Evolutionary conservation across 2,888 invertebrate species (phyloP).

Genomic region (Calameuta filiformis): DNA sequence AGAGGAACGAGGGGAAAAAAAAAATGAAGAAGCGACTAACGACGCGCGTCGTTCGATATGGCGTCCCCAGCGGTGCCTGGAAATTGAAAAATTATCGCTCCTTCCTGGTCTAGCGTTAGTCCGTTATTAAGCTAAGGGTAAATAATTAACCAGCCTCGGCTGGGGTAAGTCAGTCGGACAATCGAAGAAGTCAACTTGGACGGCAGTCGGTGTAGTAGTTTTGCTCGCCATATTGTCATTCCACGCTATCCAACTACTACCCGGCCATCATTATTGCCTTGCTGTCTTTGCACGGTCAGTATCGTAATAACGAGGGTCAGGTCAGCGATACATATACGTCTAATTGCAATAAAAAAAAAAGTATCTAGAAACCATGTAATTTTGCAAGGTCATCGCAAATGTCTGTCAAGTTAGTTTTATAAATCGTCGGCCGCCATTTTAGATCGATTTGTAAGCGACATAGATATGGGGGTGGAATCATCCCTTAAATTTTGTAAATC

Average conservation of each 20-base stretch:
- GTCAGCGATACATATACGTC: no score
- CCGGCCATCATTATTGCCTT: background rate
- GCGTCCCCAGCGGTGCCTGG: background rate
- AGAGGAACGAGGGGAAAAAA: no score
- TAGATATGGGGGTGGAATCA: conserved; percentile 6
- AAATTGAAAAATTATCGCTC: background rate
- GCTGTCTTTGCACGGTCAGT: background rate
- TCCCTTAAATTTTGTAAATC: background rate
- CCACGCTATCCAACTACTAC: background rate
- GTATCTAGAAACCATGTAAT: conserved; percentile 27
- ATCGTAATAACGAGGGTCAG: no score
- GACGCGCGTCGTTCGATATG: background rate
- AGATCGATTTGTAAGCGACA: conserved; percentile 31
- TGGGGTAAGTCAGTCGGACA: no score
- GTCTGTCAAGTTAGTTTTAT: conserved; percentile 42
- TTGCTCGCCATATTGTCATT: background rate
- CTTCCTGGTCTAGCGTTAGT: no score
- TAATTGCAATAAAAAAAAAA: no score
- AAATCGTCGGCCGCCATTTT: conserved; percentile 49
- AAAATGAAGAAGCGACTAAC: background rate
- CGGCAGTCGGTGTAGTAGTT: no score
- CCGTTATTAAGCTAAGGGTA: no score
- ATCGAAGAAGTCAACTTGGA: no score
- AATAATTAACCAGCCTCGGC: no score
- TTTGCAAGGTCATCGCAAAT: conserved; percentile 38